These are phyloP conservation scores for Achroia grisella DNA, from an alignment of 1,140 invertebrate genomes.

Conservation along the genomic window DNA sequence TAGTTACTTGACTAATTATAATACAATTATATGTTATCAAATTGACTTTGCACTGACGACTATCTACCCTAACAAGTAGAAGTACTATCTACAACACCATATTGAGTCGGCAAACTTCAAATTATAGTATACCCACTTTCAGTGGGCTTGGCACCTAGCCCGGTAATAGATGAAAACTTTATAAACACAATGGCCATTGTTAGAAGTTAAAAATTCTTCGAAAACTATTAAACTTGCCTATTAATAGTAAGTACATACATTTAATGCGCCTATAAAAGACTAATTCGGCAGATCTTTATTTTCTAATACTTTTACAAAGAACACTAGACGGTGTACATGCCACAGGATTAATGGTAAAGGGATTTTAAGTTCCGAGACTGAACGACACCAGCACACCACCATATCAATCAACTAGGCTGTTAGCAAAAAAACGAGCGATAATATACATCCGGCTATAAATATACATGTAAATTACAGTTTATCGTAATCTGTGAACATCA, in stretches of 20 bases:
- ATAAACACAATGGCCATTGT: slow-evolving; percentile 29
- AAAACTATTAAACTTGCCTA: slow-evolving; percentile 35
- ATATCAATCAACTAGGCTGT: not conserved
- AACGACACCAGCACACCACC: not conserved
- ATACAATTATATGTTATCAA: slow-evolving; percentile 45
- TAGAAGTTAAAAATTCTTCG: slow-evolving; percentile 32
- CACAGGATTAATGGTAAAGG: slow-evolving; percentile 5
- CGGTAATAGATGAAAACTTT: slow-evolving; percentile 25
- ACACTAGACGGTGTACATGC: slow-evolving; percentile 52
- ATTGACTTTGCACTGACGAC: slow-evolving; percentile 52
- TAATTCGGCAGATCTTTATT: slow-evolving; percentile 62
- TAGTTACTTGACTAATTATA: slow-evolving; percentile 28
- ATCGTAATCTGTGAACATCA: slow-evolving; percentile 47
- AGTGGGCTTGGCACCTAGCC: slow-evolving; percentile 21
- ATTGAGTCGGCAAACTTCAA: slow-evolving; percentile 24
- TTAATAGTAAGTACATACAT: slow-evolving; percentile 24
- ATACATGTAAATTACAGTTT: slow-evolving; percentile 7
- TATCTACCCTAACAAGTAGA: slow-evolving; percentile 51
- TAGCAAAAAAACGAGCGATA: slow-evolving; percentile 10
- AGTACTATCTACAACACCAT: slow-evolving; percentile 50
- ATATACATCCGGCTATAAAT: slow-evolving; percentile 3
- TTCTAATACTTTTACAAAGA: slow-evolving; percentile 49
- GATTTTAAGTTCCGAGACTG: not conserved
- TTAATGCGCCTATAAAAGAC: slow-evolving; percentile 53
- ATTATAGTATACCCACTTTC: slow-evolving; percentile 17